Evolutionary conservation across 2,888 invertebrate genomes (phyloP).

Genomic region (Aphrophora alni): DNA sequence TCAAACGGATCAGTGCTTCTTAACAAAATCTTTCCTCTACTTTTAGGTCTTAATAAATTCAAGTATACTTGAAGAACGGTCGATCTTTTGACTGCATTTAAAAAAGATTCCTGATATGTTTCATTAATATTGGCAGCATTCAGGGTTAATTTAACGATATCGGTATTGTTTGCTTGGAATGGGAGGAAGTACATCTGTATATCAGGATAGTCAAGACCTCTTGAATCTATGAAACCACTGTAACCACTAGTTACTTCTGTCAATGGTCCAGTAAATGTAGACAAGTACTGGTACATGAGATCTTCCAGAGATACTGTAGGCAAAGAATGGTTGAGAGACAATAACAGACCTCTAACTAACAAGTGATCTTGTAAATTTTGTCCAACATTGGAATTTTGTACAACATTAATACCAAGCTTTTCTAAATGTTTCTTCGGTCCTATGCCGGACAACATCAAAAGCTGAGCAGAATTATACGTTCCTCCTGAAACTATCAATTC

Average conservation of each 20-base stretch:
- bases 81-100: background rate
- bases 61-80: background rate
- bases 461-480: constrained; percentile 79
- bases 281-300: background rate
- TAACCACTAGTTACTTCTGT: background rate
- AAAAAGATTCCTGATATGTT: background rate
- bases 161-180: background rate
- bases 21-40: constrained; percentile 46
- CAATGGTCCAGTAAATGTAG: background rate
- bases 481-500: constrained; percentile 80
- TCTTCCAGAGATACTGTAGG: background rate
- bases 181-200: background rate
- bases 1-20: constrained; percentile 45
- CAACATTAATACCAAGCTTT: constrained; percentile 61
- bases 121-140: background rate
- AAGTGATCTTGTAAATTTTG: constrained; percentile 60
- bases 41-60: constrained; percentile 50
- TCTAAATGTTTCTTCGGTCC: constrained; percentile 66
- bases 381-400: constrained; percentile 64
- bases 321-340: constrained; percentile 35
- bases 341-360: constrained; percentile 31
- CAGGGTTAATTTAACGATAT: background rate
- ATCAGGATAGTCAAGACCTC: background rate
- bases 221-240: background rate
- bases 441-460: constrained; percentile 82